Percentiles rank a stretch among this genome's conserved stretches.
Evolutionary conservation across 2,113 vertebrate species (phyloP).

Genomic region (Antennarius striatus): DNA sequence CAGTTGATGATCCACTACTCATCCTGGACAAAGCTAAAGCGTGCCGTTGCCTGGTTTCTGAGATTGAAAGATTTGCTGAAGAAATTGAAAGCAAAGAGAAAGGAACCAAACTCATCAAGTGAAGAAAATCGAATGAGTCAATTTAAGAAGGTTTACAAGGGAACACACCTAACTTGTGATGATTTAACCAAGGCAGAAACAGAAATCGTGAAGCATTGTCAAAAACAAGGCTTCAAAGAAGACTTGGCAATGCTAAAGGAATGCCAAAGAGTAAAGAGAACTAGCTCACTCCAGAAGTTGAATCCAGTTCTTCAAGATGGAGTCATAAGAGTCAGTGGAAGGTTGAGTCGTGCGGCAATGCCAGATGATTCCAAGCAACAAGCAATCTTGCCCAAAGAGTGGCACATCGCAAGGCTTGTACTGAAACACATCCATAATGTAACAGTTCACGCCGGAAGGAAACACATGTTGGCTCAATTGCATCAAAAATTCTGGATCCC

Average conservation of each 20-base stretch:
- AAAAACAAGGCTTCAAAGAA: constrained; percentile 15
- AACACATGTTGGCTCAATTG: neutral
- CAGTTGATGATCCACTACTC: neutral
- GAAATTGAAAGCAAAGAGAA: neutral
- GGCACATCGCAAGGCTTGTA: too few species aligned
- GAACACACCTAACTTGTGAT: neutral
- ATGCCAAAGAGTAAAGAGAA: constrained; percentile 3
- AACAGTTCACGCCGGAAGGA: too few species aligned
- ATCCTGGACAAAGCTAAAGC: neutral
- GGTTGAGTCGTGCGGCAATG: neutral
- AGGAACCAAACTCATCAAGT: neutral
- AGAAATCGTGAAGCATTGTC: constrained; percentile 2
- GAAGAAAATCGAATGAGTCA: neutral
- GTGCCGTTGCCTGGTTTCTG: too few species aligned
- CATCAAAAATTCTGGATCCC: constrained; percentile 21
- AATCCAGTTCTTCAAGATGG: constrained; percentile 14
- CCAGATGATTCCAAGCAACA: constrained; percentile 8
- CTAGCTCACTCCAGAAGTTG: constrained; percentile 2
- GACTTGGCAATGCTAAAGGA: neutral
- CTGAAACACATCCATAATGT: too few species aligned
- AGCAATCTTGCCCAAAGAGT: constrained; percentile 8
- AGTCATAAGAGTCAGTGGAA: constrained; percentile 2
- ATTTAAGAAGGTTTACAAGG: neutral
- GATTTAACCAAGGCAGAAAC: neutral
- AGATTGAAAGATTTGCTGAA: too few species aligned